Evolutionary conservation across 2,113 vertebrate species (phyloP).

Genomic region (Sclerurus mexicanus): DNA sequence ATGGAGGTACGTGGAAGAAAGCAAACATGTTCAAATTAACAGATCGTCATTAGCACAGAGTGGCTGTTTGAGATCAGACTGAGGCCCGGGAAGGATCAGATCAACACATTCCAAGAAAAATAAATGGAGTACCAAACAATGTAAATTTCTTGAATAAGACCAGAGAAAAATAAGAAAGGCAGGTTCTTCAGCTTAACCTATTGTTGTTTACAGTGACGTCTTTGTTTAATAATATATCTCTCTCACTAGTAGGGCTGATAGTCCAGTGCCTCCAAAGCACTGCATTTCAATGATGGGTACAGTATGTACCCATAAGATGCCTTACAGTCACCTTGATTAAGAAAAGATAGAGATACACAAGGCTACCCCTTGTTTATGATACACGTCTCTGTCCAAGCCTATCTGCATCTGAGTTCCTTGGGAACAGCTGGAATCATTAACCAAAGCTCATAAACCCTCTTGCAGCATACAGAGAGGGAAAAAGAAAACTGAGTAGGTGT

Average conservation of each 20-base stretch:
- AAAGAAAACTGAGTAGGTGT: conserved; percentile 38
- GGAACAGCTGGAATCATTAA: conserved; percentile 32
- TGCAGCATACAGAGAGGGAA: conserved; percentile 15
- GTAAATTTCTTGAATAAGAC: neutral
- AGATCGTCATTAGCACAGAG: neutral
- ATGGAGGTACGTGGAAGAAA: neutral
- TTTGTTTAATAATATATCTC: neutral
- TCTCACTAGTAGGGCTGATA: neutral
- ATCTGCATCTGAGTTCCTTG: neutral
- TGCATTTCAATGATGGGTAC: neutral
- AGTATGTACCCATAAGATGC: neutral
- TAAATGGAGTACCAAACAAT: neutral
- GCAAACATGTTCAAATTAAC: rapidly evolving
- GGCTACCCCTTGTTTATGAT: neutral
- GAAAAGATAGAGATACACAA: neutral
- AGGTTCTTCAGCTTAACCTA: neutral
- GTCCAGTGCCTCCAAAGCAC: neutral
- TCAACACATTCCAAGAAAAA: neutral
- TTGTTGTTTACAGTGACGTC: neutral
- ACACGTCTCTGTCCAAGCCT: neutral
- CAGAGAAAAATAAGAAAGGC: neutral
- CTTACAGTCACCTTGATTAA: neutral
- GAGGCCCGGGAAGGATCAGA: neutral
- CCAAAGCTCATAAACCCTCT: conserved; percentile 18
- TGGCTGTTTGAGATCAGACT: neutral